Evolutionary conservation across 1,140 invertebrate species (phyloP), one percentile per base, ranked within the genome.

Genomic region (Fopius arisanus): DNA sequence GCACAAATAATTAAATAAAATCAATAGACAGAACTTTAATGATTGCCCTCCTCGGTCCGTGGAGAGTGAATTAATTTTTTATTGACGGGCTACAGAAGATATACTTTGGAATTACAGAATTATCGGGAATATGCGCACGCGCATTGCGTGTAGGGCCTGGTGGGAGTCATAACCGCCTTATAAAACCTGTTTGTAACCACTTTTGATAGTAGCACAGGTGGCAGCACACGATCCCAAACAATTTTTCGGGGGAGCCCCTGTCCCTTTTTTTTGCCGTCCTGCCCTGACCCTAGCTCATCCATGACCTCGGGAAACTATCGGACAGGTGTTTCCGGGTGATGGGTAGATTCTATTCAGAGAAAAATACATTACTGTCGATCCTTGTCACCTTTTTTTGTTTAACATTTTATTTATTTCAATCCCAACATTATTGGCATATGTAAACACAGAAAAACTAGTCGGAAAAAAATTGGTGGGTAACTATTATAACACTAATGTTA

Each of bases 141-240:
- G 31, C 40, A 40, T 2, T 12, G 43, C 29, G 7, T 19, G 65
- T 19, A 48, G 43, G 43, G 43, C 14, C 16, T 40, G 65, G 65
- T 40, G 65, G 65, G 40, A 33, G 16, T 41, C 6, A 29, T 59
- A 29, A 21, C 19, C 43, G 21, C 28, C 51, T 59, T 29, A 28
- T n/a, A 59, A 28, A 48, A 67, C 37, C 33, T 67, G 37, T 67
- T 41, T 67, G 21, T 4, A 23, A 40, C 21, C 2, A 14, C 9
- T 28, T 54, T 33, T 59, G 26, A 69, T 28, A 14, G 26, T 7
- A 54, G 16, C 31, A 41, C 41, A 69, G 70, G 70, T 72, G 70
- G 70, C 59, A 72, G 70, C 70, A 72, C 70, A 6, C 65, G 33
- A 62, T 26, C 59, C 33, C 21, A 65, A 72, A 72, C 54, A 62